Evolutionary conservation across 2,888 invertebrate species (phyloP), one percentile per base, ranked within the genome.

Genomic region (Scaptomyza polygonia): DNA sequence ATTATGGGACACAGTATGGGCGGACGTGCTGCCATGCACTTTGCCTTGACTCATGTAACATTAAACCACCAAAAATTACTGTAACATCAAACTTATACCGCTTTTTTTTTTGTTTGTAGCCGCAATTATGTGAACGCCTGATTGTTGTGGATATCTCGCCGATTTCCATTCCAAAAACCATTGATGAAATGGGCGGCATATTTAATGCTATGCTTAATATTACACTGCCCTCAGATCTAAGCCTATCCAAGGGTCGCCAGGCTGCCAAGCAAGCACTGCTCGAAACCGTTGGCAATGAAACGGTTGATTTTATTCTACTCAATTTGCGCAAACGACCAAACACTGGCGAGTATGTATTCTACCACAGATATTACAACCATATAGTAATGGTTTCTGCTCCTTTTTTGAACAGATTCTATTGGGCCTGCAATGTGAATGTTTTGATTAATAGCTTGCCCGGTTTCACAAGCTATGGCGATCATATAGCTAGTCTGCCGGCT

Each of bases 1-100:
- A 88, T 97, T 16, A 91, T 99, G 83, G 98, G 98, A 0, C 98
- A 99, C 91, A 98, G 98, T 78, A 97, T 99, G 97, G 98, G 98
- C 18, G 99, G 98, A n/a, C 94, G 97, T 68, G 94, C 96, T 7
- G 95, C 96, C 84, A 98, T 98, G 98, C 94, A 94, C 56, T 93
- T 96, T 56, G 96, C 98, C 40, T 92, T 98, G 51, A 93, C 93
- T 90, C 93, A 94, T 92, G 95, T 95, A 92, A 47, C 16, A 44
- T 29, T 9, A 9, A 45, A n/a, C n/a, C n/a, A n/a, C n/a, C n/a
- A n/a, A n/a, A n/a, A n/a, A n/a, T n/a, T n/a, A n/a, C n/a, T n/a
- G n/a, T n/a, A n/a, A n/a, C n/a, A n/a, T n/a, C n/a, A n/a, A n/a
- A n/a, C n/a, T n/a, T n/a, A n/a, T n/a, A n/a, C n/a, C n/a, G n/a